phyloP scores from a whole-genome alignment of 2,797 vertebrate species.

The Harpagifer antarcticus region DNA sequence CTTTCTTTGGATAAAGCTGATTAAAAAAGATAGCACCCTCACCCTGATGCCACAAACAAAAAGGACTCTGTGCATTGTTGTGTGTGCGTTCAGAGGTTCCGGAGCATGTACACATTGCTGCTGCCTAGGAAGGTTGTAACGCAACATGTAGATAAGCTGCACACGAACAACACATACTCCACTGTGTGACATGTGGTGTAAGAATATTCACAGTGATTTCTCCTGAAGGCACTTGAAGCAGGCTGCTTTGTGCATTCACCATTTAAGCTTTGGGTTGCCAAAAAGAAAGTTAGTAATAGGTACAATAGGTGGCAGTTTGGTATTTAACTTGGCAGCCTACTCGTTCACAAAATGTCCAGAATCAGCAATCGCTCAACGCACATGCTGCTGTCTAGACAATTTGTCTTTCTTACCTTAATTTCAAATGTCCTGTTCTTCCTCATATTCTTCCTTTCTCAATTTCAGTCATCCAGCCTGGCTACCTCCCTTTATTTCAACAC shows the following conservation, averaged over 20 bases:
- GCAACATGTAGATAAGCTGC: slow-evolving; percentile 53
- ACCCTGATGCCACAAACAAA: slow-evolving; percentile 52
- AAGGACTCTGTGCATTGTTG: slow-evolving; percentile 18
- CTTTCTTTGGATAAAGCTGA: slow-evolving; percentile 63
- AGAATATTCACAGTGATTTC: slow-evolving; percentile 74
- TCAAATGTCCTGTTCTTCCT: slow-evolving; percentile 38
- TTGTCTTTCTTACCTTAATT: slow-evolving; percentile 53
- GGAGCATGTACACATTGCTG: slow-evolving; percentile 45
- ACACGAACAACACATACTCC: slow-evolving; percentile 38
- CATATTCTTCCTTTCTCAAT: slow-evolving; percentile 46
- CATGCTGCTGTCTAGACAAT: slow-evolving; percentile 64
- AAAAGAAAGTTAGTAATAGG: slow-evolving; percentile 45
- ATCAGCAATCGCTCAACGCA: slow-evolving; percentile 58
- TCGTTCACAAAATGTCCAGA: slow-evolving; percentile 54
- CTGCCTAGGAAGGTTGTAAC: slow-evolving; percentile 39
- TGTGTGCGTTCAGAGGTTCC: slow-evolving; percentile 49
- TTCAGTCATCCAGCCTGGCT: slow-evolving; percentile 52
- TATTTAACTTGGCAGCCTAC: slow-evolving; percentile 53
- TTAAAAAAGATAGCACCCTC: slow-evolving; percentile 61
- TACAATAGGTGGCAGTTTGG: slow-evolving; percentile 48
- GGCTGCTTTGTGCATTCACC: slow-evolving; percentile 9
- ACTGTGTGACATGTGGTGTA: slow-evolving; percentile 30
- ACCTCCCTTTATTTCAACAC: slow-evolving; percentile 31
- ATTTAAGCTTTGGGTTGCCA: slow-evolving; percentile 13
- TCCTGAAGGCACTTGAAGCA: slow-evolving; percentile 50